Percentiles rank a stretch among this genome's conserved stretches.
phyloP scores from a whole-genome alignment of 2,113 vertebrate species.

The Ameiurus melas region DNA sequence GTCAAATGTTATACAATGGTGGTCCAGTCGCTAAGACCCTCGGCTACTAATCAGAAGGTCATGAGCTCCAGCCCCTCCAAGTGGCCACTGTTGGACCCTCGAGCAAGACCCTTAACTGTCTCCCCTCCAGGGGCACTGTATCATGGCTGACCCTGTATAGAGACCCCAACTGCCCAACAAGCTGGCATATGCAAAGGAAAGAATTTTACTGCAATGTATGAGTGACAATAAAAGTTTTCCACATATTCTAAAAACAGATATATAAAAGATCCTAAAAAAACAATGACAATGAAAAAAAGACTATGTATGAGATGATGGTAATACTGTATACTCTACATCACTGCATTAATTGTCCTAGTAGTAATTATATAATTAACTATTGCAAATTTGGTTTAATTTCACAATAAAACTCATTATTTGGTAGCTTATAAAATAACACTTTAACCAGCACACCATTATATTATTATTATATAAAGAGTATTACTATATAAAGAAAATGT shows the following conservation, averaged over 20 bases:
- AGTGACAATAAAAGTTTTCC: not conserved
- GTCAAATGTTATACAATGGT: not conserved
- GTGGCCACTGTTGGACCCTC: not conserved
- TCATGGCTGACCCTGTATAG: not conserved
- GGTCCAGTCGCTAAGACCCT: not conserved
- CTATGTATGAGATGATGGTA: not conserved
- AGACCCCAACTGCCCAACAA: not conserved
- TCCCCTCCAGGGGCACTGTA: not conserved
- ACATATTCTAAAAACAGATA: not conserved
- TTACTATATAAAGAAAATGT: no score
- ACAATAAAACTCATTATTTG: no score
- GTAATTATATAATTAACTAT: not conserved
- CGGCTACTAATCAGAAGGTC: not conserved
- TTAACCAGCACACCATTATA: no score
- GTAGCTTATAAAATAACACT: no score
- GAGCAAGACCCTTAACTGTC: not conserved
- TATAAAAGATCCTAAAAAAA: not conserved
- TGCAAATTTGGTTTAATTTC: not conserved
- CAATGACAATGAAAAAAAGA: not conserved
- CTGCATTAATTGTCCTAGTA: not conserved
- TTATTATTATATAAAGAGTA: no score
- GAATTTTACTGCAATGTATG: not conserved
- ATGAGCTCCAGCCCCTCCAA: not conserved
- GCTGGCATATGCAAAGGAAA: not conserved
- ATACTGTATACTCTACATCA: not conserved